phyloP scores from a whole-genome alignment of 2,113 vertebrate genomes.

The Anser cygnoides region DNA sequence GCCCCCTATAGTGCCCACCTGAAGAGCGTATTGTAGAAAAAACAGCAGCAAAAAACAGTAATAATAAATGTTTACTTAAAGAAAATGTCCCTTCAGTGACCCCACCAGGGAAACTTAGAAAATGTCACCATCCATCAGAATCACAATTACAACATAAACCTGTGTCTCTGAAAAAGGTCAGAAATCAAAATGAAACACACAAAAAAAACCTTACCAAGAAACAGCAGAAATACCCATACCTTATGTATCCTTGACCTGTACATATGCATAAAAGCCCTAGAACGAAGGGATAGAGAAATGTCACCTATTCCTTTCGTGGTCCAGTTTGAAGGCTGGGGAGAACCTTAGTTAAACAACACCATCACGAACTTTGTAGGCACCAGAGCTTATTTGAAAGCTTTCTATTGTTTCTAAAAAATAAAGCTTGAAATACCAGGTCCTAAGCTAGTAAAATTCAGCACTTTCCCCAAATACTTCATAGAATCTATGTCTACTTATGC shows the following conservation, averaged over 20 bases:
- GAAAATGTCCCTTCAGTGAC: constrained; percentile 28
- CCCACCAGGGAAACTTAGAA: background rate
- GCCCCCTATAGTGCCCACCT: background rate
- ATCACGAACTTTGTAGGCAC: background rate
- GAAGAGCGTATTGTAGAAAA: background rate
- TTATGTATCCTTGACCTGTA: background rate
- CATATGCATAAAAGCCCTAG: background rate
- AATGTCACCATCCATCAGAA: constrained; percentile 64
- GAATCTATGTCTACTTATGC: background rate
- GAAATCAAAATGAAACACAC: constrained; percentile 24
- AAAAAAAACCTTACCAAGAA: background rate
- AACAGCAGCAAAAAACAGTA: background rate
- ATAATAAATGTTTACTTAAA: background rate
- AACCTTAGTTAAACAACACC: background rate
- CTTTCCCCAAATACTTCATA: background rate
- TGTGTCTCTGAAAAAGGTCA: constrained; percentile 43
- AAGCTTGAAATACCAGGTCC: background rate
- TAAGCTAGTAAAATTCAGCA: background rate
- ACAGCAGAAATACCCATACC: background rate
- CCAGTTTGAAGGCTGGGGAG: background rate
- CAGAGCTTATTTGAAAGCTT: background rate
- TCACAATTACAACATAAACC: constrained; percentile 2
- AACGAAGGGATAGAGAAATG: background rate
- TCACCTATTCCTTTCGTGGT: background rate
- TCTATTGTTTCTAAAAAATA: background rate